These are phyloP conservation scores for Cryptophagus acutangulus DNA, from an alignment of 2,888 invertebrate species.

Conservation along the genomic window DNA sequence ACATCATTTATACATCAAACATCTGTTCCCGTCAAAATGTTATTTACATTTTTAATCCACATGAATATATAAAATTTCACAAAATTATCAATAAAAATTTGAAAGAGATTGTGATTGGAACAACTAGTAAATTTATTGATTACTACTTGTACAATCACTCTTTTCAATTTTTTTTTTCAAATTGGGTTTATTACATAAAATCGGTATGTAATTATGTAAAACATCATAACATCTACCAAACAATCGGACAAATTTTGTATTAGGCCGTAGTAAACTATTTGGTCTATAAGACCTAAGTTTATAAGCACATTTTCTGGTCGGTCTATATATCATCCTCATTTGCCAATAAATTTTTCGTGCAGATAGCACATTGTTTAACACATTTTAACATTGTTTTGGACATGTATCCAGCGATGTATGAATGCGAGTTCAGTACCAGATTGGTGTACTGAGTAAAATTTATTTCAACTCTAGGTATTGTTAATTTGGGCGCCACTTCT, in stretches of 20 bases:
- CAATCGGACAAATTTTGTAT: background rate
- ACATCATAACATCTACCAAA: constrained; percentile 1
- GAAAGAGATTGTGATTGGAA: constrained; percentile 1
- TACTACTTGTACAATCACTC: background rate
- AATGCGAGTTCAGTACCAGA: background rate
- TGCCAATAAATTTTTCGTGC: background rate
- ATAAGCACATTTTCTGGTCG: no score
- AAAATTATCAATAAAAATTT: background rate
- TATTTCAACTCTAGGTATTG: no score
- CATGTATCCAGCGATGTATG: constrained; percentile 1
- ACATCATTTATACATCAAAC: background rate
- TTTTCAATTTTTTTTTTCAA: background rate
- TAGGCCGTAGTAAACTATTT: constrained; percentile 1
- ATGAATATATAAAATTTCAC: background rate
- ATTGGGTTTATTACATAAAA: background rate
- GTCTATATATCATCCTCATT: no score
- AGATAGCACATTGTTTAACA: background rate
- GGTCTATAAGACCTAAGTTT: background rate
- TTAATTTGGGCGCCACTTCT: no score
- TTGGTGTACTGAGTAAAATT: background rate
- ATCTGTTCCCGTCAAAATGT: constrained; percentile 1
- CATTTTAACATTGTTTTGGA: background rate
- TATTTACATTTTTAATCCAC: constrained; percentile 1
- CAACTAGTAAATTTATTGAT: constrained; percentile 1
- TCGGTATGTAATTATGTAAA: background rate